Evolutionary conservation across 2,888 invertebrate species (phyloP), one percentile per base, ranked within the genome.

Genomic region (Galerucella pusilla): DNA sequence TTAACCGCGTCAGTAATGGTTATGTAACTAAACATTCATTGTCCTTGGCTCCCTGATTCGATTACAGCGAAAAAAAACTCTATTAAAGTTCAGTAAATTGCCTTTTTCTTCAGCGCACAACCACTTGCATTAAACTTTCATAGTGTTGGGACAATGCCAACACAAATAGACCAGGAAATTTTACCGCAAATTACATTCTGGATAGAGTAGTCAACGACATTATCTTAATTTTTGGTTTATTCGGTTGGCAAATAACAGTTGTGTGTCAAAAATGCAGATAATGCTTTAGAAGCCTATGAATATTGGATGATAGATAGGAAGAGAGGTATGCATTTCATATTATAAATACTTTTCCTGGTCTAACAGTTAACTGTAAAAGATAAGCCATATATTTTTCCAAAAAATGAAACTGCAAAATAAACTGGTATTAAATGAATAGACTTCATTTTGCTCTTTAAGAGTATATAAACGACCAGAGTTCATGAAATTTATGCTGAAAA

Each of bases 61-160:
- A 65, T 65, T 65, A 65, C 46, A 20, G 46, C 46, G 46, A 20
- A 46, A 57, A 35, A 28, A 65, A 65, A 65, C 46, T 65, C 25
- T 16, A 65, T 49, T 65, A 45, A 25, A 65, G 42, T 45, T 65
- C 45, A 65, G 64, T 42, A 45, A 65, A 49, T 65, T 42, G 46
- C 46, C 64, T 25, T 46, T 65, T 65, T 65, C 64, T 46, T 45
- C 5, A 45, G 16, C 45, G 64, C 46, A 65, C 64, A 64, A 64
- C 64, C 64, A 46, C 64, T 65, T 65, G 16, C 64, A 46, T 20
- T 65, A 65, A 65, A 46, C 64, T 46, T 65, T 65, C 46, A 64
- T 64, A n/a, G 46, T 46, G 16, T 65, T 65, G 64, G 64, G 9
- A 12, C 12, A 46, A 16, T 46, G 64, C 46, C 64, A 65, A 65